Evolutionary conservation across 2,888 invertebrate genomes (phyloP).

Genomic region (Metacarcinus magister): DNA sequence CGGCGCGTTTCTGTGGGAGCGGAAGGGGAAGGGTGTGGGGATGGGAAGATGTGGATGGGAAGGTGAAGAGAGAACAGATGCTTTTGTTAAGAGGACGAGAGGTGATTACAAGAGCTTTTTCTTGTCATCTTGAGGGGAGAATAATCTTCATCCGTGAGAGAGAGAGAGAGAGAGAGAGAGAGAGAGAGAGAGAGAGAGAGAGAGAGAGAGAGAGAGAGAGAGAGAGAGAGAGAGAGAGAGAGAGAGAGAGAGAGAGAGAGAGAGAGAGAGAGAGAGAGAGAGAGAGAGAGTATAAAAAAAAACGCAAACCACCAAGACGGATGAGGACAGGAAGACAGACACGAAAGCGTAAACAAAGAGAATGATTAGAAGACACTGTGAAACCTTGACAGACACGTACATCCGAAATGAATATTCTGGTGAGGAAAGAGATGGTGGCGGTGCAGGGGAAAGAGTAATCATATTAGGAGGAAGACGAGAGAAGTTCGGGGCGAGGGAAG

Average conservation of each 20-base stretch:
- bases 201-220: slow-evolving; percentile 9
- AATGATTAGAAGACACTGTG: neutral
- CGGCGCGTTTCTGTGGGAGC: slow-evolving; percentile 45
- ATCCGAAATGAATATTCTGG: neutral
- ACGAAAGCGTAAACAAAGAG: neutral
- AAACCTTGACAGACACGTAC: slow-evolving; percentile 22
- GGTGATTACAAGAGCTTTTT: neutral
- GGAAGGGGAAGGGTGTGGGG: neutral
- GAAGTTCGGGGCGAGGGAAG: neutral
- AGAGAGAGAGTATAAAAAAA: neutral
- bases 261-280: slow-evolving; percentile 28
- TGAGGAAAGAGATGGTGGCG: slow-evolving; percentile 19
- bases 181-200: neutral
- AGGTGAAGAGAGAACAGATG: neutral
- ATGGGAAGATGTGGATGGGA: neutral
- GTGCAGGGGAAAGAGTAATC: neutral
- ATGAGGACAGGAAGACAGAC: slow-evolving; percentile 5
- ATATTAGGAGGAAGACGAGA: neutral
- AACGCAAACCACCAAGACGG: neutral
- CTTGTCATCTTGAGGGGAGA: neutral
- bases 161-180: neutral
- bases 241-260: neutral
- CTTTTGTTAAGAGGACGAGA: neutral
- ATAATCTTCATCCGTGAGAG: neutral
- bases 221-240: slow-evolving; percentile 16